phyloP scores from a whole-genome alignment of 2,888 invertebrate genomes.

The Drosophila nigritarsus region DNA sequence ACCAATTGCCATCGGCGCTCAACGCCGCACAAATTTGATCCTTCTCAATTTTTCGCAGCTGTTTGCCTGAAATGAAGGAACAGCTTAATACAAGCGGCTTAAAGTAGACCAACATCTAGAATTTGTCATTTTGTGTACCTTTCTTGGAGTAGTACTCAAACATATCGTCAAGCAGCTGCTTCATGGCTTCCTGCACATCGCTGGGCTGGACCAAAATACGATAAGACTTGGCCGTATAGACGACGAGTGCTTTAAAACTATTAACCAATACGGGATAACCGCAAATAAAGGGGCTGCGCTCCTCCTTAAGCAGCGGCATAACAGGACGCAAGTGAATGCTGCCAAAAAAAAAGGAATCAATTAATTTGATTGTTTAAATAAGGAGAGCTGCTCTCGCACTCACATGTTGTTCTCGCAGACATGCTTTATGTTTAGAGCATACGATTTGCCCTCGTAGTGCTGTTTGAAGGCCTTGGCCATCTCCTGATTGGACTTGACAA shows the following conservation, averaged over 20 bases:
- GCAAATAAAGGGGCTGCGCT: slow-evolving; percentile 86
- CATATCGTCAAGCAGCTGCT: slow-evolving; percentile 87
- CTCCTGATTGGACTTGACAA: slow-evolving; percentile 83
- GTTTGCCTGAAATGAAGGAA: slow-evolving; percentile 65
- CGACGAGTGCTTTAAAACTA: slow-evolving; percentile 87
- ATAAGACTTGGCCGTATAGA: slow-evolving; percentile 87
- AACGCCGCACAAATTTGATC: slow-evolving; percentile 88
- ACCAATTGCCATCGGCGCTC: slow-evolving; percentile 89
- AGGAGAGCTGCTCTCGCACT: slow-evolving; percentile 34
- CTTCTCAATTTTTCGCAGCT: slow-evolving; percentile 85
- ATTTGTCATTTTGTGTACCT: slow-evolving; percentile 38
- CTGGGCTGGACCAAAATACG: slow-evolving; percentile 89
- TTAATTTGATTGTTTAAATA: neutral
- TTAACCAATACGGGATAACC: slow-evolving; percentile 87
- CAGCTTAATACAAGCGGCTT: neutral
- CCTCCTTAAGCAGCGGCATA: slow-evolving; percentile 82
- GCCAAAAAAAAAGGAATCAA: slow-evolving; percentile 48
- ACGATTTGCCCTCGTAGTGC: slow-evolving; percentile 85
- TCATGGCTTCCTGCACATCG: slow-evolving; percentile 85
- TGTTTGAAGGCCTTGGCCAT: slow-evolving; percentile 85
- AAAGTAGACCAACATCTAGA: neutral
- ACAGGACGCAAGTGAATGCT: slow-evolving; percentile 90
- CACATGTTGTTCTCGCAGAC: slow-evolving; percentile 84
- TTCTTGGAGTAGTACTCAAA: slow-evolving; percentile 87
- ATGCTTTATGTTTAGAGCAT: slow-evolving; percentile 81